Evolutionary conservation across 2,888 invertebrate genomes (phyloP), one percentile per base, ranked within the genome.

Genomic region (Brenthis hecate): DNA sequence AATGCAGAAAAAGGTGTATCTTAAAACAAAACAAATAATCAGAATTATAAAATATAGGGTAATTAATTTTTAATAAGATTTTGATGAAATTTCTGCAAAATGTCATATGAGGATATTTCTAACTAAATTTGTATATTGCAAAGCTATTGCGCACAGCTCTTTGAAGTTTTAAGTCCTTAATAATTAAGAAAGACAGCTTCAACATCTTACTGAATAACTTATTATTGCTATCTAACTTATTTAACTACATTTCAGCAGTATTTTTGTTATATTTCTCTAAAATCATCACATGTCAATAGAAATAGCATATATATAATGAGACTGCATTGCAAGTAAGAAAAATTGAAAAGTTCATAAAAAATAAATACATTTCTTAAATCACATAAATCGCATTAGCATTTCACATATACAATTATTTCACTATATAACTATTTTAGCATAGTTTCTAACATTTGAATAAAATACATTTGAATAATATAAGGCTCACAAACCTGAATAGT

Each of bases 401-500:
- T 47, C 14, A 28, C 23, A 53, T 43, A 47, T 36, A 64, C 32
- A 65, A 6, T 43, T 36, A 14, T 14, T 36, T 48, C n/a, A 43
- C 14, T 8, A 47, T 54, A 28, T 28, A 4, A 28, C 28, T 28
- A 28, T 14, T 16, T 55, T 54, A 48, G 3, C 48, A 48, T 54
- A 48, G 1, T 53, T 11, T 43, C 50, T 56, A 43, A 50, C 13
- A 55, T 56, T 3, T 32, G 60, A 48, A 66, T 6, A 58, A 61
- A 23, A 48, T 54, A 56, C 56, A 50, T 51, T 65, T 11, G 48
- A 64, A 62, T 19, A 64, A 58, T 61, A 70, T 71, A 72, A 56
- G 62, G 70, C 65, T 78, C 84, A 92, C 92, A 86, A 89, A 93
- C 94, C 95, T 94, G 93, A 96, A 96, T 78, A 96, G 94, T 94